These are phyloP conservation scores for Brotula barbata DNA, from an alignment of 2,797 vertebrate genomes.

Conservation along the genomic window DNA sequence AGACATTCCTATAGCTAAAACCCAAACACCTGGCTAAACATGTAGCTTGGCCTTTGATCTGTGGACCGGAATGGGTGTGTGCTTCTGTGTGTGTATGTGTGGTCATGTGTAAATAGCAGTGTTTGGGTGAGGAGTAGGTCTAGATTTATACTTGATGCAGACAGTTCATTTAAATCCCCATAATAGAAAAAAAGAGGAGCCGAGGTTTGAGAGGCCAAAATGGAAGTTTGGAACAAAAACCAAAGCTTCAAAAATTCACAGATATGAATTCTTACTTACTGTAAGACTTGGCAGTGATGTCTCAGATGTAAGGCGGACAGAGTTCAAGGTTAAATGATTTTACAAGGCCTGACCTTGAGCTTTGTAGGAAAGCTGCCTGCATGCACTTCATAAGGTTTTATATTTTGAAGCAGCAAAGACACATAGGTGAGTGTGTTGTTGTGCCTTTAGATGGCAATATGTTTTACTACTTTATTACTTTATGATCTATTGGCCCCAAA, in stretches of 20 bases:
- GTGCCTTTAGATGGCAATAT: too few species aligned
- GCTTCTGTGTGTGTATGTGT: conserved; percentile 27
- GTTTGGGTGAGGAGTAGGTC: neutral
- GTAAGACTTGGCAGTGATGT: neutral
- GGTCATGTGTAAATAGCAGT: conserved; percentile 21
- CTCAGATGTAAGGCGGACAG: neutral
- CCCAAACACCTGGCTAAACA: conserved; percentile 67
- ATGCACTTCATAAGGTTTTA: too few species aligned
- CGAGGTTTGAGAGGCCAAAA: neutral
- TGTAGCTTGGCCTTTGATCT: conserved; percentile 51
- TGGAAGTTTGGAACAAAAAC: neutral
- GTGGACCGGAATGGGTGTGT: conserved; percentile 26
- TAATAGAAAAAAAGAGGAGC: conserved; percentile 6
- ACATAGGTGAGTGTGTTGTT: too few species aligned
- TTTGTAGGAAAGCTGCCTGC: too few species aligned
- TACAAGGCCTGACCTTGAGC: too few species aligned
- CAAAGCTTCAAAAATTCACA: neutral
- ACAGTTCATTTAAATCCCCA: neutral
- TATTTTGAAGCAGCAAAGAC: too few species aligned
- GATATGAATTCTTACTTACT: neutral
- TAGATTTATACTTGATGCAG: conserved; percentile 5
- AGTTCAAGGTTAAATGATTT: neutral
- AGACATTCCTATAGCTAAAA: conserved; percentile 39
- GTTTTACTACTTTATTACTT: too few species aligned
- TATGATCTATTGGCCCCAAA: too few species aligned